Base-by-base conservation (phyloP, 1,140 invertebrate species). In the Pachypeltis micranthus region DNA sequence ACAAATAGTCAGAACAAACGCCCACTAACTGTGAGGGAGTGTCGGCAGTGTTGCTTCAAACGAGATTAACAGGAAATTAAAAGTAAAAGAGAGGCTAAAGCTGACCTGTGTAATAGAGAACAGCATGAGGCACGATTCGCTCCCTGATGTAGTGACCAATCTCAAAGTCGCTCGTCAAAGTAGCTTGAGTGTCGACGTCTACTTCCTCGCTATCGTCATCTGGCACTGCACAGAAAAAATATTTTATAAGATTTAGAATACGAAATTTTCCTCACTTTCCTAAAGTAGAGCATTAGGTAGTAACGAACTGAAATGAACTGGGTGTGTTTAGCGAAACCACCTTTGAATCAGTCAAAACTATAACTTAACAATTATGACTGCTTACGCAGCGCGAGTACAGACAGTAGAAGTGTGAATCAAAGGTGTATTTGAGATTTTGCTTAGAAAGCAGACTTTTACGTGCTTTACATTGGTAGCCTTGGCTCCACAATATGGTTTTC, bases 101-200 rank as follows among this genome's bases (percentile, higher is more conserved):
- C 26, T 73, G 72, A 80, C 86, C 95, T 69, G 95, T 98, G 73
- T 85, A 98, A 70, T 93, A 96, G 26, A 98, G 80, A 57, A 97
- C 88, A 68, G 93, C 93, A 73, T 88, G 83, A 26, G 93, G 93
- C 69, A 98, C 85, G 68, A 98, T 86, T 66, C 90, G 81, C 73
- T 96, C 93, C 70, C 92, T 84, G 70, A 97, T 90, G 74, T 96
- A 96, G 78, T 97, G 93, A n/a, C 95, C 95, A 75, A 98, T 93
- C 80, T 98, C 94, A 77, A 95, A 98, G 79, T 98, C 94, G 65
- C 85, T 87, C 2, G 87, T 90, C 65, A 97, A 75, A 59, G 95
- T 74, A 69, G 85, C 81, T 73, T 86, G 80, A 21, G 81, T 80
- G 29, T 90, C 86, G 60, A 87, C 84, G 70, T 91, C 87, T 44